Evolutionary conservation across 2,888 invertebrate species (phyloP).

Genomic region (Macrosiphum euphorbiae): DNA sequence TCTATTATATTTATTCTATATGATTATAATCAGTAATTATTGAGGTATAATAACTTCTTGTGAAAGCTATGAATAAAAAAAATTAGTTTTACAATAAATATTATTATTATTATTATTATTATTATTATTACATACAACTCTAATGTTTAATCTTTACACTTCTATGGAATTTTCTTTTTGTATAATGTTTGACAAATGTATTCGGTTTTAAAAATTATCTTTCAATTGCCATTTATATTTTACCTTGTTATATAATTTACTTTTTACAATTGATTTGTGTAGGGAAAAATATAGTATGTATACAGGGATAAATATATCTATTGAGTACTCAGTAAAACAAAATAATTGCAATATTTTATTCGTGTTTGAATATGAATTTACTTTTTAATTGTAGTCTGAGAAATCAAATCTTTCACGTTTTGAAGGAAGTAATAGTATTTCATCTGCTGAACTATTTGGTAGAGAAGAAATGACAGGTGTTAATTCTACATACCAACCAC

Average conservation of each 20-base stretch:
- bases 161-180: neutral
- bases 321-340: neutral
- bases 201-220: neutral
- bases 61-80: too few species aligned
- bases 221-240: neutral
- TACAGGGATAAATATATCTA: neutral
- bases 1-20: neutral
- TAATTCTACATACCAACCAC: slow-evolving; percentile 68
- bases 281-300: neutral
- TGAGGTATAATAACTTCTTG: neutral
- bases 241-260: neutral
- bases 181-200: neutral
- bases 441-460: slow-evolving; percentile 96
- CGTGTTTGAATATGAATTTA: neutral
- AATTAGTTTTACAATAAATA: too few species aligned
- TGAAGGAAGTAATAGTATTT: slow-evolving; percentile 95
- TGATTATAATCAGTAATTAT: neutral
- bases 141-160: neutral
- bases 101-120: too few species aligned
- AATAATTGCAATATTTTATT: neutral
- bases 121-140: too few species aligned
- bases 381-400: slow-evolving; percentile 49
- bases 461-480: slow-evolving; percentile 71
- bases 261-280: too few species aligned
- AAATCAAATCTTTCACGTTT: slow-evolving; percentile 76